Base-by-base conservation (phyloP, 2,797 vertebrate species). In the Melopsittacus undulatus region DNA sequence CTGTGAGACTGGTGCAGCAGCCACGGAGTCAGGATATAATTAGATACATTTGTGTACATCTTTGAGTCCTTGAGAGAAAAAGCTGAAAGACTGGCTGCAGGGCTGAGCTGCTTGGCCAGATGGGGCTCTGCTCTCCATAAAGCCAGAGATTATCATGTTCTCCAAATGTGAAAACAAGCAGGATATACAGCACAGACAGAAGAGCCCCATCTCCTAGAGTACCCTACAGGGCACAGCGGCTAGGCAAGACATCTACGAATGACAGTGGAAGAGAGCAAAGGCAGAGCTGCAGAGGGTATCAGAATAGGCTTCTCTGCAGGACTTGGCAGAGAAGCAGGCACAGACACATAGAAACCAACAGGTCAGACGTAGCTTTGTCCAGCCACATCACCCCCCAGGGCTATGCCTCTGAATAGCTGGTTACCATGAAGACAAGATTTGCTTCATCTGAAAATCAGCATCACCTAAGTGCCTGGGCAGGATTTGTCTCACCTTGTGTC, bases 31-130 rank as follows among this genome's bases (percentile, higher is more conserved):
- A 90, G 94, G 95, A 93, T 97, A 96, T 91, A 96, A 97, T 96
- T 97, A 97, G 96, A 86, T 45, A 26, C 72, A 94, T 93, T 95
- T 95, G 82, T 95, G 87, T 80, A 89, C 56, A 77, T 94, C 77
- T 93, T 79, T 70, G 90, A 96, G 96, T 90, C 94, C 95, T 95
- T 96, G 87, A 88, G 85, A 93, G 74, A 91, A 96, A 74, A 79
- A 87, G 89, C 92, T 72, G 76, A 91, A 95, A 95, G 81, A 91
- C 62, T 93, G 86, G 61, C 93, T 91, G 85, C 89, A 87, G 83
- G 94, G 93, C 94, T 82, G 72, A 95, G 87, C 68, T 0, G 7
- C 73, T 72, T 0, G 1, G 81, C 87, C 96, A 96, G 91, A 93
- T 94, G 92, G 83, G 94, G 76, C 92, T 80, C 88, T 18, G 36